These are phyloP conservation scores for Zoanthus gigantus DNA, from an alignment of 92 coral and sea anemone species.

Conservation along the genomic window DNA sequence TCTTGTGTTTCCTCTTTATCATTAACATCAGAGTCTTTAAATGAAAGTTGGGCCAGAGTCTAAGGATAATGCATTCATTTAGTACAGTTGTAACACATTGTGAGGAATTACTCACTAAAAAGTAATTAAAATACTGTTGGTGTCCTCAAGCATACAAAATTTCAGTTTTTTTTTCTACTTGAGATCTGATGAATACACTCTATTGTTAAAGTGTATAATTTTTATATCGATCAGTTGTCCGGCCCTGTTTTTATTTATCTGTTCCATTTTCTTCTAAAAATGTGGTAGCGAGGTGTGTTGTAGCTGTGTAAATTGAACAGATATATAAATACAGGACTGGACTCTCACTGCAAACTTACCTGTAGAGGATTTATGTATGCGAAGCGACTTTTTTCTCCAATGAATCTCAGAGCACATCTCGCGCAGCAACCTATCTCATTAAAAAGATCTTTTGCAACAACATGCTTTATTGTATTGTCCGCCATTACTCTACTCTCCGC, in stretches of 20 bases:
- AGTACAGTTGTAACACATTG: too few species aligned
- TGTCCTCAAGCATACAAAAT: background rate
- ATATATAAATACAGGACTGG: background rate
- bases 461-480: background rate
- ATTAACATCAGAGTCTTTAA: background rate
- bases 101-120: too few species aligned
- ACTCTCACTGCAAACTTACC: slow-evolving; percentile 49
- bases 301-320: too few species aligned
- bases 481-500: background rate
- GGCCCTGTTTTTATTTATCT: too few species aligned
- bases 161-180: background rate
- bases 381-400: slow-evolving; percentile 65
- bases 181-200: too few species aligned
- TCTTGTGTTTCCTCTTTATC: background rate
- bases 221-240: too few species aligned
- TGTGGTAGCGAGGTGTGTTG: too few species aligned
- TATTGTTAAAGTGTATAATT: too few species aligned
- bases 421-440: slow-evolving; percentile 73
- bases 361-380: slow-evolving; percentile 61
- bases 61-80: background rate
- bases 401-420: slow-evolving; percentile 84
- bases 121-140: background rate
- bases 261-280: too few species aligned
- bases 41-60: background rate
- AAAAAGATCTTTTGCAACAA: background rate